Conservation (phyloP, 2,113 vertebrate species). For the Acrocephalus kingi region DNA sequence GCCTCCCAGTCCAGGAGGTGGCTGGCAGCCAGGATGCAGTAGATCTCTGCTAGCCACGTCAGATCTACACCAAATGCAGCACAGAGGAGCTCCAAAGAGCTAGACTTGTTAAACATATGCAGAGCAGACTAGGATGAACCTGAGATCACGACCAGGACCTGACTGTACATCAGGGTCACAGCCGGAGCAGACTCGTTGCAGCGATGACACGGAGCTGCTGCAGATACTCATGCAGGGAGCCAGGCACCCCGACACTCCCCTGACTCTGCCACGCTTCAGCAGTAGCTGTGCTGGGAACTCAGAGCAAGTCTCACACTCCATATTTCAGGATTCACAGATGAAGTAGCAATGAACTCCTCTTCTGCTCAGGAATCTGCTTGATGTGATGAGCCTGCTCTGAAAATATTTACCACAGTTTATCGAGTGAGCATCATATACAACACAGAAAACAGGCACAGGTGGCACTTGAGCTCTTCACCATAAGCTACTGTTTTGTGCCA, state of each 20-base stretch:
- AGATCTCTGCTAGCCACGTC: background rate
- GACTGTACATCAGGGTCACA: background rate
- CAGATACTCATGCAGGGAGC: background rate
- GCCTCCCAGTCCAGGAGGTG: background rate
- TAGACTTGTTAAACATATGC: background rate
- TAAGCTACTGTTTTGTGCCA: background rate
- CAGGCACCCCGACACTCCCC: background rate
- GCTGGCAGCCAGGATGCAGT: background rate
- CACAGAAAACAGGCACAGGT: background rate
- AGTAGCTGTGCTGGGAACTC: background rate
- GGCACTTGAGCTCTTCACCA: background rate
- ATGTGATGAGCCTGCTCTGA: background rate
- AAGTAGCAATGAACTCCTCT: background rate
- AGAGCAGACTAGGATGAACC: background rate
- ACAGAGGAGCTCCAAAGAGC: background rate
- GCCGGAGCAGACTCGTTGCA: background rate
- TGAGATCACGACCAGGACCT: background rate
- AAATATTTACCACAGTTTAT: conserved; percentile 31
- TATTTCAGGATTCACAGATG: conserved; percentile 47
- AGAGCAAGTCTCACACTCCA: conserved; percentile 17
- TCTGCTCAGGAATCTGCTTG: background rate
- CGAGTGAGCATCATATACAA: background rate
- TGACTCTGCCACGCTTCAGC: background rate
- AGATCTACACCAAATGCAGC: background rate
- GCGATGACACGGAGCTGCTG: background rate